phyloP scores from a whole-genome alignment of 2,888 invertebrate genomes.

The Lypha dubia region DNA sequence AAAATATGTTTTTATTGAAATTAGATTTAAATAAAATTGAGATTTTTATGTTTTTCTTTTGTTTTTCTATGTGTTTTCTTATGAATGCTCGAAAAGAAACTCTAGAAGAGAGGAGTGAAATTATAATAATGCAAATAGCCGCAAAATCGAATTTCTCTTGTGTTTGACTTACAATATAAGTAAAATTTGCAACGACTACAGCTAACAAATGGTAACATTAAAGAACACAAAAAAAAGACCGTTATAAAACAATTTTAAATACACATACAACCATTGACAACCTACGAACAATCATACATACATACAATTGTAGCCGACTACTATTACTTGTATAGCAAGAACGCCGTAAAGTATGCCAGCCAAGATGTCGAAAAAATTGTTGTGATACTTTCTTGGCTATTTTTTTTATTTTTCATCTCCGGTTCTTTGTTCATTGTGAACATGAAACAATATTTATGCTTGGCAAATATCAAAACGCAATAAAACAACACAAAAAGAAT shows the following conservation, averaged over 20 bases:
- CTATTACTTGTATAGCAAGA: background rate
- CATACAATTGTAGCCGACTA: background rate
- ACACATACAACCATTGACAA: slow-evolving; percentile 26
- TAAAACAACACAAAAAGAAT: background rate
- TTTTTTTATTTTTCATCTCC: background rate
- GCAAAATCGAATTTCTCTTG: slow-evolving; percentile 57
- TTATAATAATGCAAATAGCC: slow-evolving; percentile 56
- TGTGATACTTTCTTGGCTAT: background rate
- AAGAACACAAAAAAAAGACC: slow-evolving; percentile 18
- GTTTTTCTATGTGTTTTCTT: too few species aligned
- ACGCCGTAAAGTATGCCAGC: slow-evolving; percentile 27
- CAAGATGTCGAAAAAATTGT: slow-evolving; percentile 43
- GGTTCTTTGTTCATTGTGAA: slow-evolving; percentile 21
- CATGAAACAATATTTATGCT: slow-evolving; percentile 8
- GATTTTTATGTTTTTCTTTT: background rate
- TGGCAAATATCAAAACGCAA: slow-evolving; percentile 39
- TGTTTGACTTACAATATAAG: slow-evolving; percentile 45
- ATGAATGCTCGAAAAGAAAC: too few species aligned
- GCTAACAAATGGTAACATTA: slow-evolving; percentile 9
- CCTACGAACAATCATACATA: background rate
- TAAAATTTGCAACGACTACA: background rate
- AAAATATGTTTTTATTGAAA: background rate
- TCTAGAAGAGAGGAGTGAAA: slow-evolving; percentile 9
- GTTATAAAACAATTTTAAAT: slow-evolving; percentile 25
- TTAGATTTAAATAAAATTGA: background rate